Percentiles rank a stretch among this genome's conserved stretches.
phyloP scores from a whole-genome alignment of 2,113 vertebrate species.

The Stigmatopora nigra region DNA sequence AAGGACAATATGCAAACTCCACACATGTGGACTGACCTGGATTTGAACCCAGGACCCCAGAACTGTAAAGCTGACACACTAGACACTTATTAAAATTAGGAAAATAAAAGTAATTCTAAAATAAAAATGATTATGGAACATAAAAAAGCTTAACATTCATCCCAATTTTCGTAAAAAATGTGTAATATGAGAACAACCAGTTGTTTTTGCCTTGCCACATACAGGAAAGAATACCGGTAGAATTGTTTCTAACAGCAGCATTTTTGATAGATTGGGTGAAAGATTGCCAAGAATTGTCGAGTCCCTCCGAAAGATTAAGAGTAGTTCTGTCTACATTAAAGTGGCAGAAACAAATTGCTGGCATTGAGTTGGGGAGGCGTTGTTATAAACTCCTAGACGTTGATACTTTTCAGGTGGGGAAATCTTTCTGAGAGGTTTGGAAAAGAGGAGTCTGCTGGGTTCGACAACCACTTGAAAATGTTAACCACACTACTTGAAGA shows the following conservation, averaged over 20 bases:
- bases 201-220: conserved; percentile 2
- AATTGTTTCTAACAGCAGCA: conserved; percentile 44
- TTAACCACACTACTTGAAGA: neutral
- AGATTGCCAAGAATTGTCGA: conserved; percentile 48
- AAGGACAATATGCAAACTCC: too few relatives aligned
- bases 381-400: conserved; percentile 51
- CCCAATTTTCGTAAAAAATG: neutral
- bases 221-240: conserved; percentile 25
- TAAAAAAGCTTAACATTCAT: too few relatives aligned
- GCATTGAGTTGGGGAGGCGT: conserved; percentile 32
- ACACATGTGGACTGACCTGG: too few relatives aligned
- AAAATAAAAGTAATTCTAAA: too few relatives aligned
- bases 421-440: conserved; percentile 24
- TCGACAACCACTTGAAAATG: conserved; percentile 23
- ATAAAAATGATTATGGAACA: too few relatives aligned
- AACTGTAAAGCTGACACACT: too few relatives aligned
- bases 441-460: conserved; percentile 19
- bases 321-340: conserved; percentile 49
- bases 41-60: too few relatives aligned
- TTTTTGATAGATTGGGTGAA: conserved; percentile 51
- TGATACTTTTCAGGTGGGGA: conserved; percentile 38
- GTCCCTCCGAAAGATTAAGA: conserved; percentile 49
- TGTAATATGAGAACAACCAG: neutral
- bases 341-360: conserved; percentile 60
- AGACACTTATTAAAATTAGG: too few relatives aligned